Percentiles rank a stretch among this genome's conserved stretches.
Conservation (phyloP, 2,888 invertebrate genomes). For the Mythimna loreyi region DNA sequence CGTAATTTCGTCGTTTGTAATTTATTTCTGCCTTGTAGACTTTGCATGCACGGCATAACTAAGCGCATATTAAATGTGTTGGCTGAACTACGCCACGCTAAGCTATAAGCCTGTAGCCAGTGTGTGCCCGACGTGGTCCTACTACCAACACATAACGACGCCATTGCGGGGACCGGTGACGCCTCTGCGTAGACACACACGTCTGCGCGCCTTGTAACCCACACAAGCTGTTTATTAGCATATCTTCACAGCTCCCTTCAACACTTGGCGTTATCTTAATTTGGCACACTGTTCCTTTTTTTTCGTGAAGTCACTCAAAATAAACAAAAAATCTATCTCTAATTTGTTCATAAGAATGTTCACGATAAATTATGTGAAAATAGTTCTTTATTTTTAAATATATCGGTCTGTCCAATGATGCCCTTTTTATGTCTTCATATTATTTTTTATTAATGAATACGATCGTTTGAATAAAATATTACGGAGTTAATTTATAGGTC, state of each 20-base stretch:
- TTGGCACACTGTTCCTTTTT: constrained; percentile 36
- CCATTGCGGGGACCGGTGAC: constrained; percentile 65
- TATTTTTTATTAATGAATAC: constrained; percentile 40
- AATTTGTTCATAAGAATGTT: constrained; percentile 37
- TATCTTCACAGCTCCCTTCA: constrained; percentile 67
- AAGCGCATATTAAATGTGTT: constrained; percentile 47
- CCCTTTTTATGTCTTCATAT: constrained; percentile 54
- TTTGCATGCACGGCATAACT: constrained; percentile 40
- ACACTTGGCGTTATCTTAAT: constrained; percentile 53
- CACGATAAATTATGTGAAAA: constrained; percentile 38
- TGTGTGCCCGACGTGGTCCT: constrained; percentile 48
- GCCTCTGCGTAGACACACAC: constrained; percentile 71
- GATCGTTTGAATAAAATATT: constrained; percentile 48
- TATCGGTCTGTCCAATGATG: constrained; percentile 32
- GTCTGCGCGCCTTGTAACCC: constrained; percentile 69
- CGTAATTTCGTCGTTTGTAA: constrained; percentile 27
- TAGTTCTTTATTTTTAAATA: constrained; percentile 16
- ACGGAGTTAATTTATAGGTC: constrained; percentile 53
- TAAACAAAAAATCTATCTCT: constrained; percentile 38
- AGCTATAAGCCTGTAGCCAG: constrained; percentile 29
- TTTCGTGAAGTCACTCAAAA: constrained; percentile 31
- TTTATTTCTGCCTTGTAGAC: constrained; percentile 26
- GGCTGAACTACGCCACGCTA: constrained; percentile 16
- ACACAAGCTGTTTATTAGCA: constrained; percentile 70
- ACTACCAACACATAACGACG: constrained; percentile 68